phyloP scores from a whole-genome alignment of 92 coral and sea anemone genomes.

The Diadumene lineata region DNA sequence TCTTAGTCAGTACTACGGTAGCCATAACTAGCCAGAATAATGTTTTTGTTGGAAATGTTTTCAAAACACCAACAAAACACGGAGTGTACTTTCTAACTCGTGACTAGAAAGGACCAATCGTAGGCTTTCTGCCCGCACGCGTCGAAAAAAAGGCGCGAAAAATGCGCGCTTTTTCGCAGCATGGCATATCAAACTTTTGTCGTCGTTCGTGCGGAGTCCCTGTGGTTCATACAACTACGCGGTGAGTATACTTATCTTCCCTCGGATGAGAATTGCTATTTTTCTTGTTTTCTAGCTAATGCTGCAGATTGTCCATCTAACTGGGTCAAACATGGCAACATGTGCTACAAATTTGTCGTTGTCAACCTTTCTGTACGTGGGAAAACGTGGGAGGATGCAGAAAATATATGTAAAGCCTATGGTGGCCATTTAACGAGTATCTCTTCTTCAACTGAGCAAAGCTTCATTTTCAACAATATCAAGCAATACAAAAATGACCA shows the following conservation, averaged over 20 bases:
- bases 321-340: conserved; percentile 68
- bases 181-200: background rate
- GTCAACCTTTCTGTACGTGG: conserved; percentile 50
- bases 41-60: too few relatives aligned
- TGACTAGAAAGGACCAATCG: background rate
- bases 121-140: background rate
- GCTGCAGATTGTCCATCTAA: conserved; percentile 65
- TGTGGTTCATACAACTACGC: too few relatives aligned
- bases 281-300: conserved; percentile 10
- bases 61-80: too few relatives aligned
- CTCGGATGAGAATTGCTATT: too few relatives aligned
- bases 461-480: conserved; percentile 52
- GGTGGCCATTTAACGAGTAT: conserved; percentile 83
- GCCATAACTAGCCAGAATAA: too few relatives aligned
- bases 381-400: conserved; percentile 86
- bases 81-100: background rate
- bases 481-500: conserved; percentile 25
- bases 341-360: conserved; percentile 75
- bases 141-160: background rate
- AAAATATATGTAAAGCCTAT: conserved; percentile 61
- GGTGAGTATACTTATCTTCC: too few relatives aligned
- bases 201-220: too few relatives aligned
- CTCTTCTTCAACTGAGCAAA: conserved; percentile 57
- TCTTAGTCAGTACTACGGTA: too few relatives aligned
- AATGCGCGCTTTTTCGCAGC: background rate